Percentiles rank a stretch among this genome's conserved stretches.
phyloP scores from a whole-genome alignment of 2,888 invertebrate genomes.

The Hecatera dysodea region DNA sequence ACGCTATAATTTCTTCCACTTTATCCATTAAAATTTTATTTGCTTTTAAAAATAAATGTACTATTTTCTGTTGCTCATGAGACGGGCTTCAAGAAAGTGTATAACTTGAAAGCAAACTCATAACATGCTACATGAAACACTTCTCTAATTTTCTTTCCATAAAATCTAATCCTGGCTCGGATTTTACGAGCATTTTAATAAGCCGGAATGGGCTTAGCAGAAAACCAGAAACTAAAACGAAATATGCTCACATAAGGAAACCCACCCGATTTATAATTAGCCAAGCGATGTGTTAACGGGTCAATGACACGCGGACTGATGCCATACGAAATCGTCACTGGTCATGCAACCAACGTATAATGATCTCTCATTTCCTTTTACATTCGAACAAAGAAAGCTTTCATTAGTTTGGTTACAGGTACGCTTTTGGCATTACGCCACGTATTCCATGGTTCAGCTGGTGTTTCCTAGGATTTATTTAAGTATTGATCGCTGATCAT shows the following conservation, averaged over 20 bases:
- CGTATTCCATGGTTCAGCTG: conserved; percentile 65
- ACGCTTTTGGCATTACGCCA: conserved; percentile 79
- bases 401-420: conserved; percentile 69
- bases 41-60: conserved; percentile 23
- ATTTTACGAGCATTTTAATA: conserved; percentile 60
- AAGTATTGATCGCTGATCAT: conserved; percentile 55
- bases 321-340: conserved; percentile 78
- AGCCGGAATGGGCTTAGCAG: conserved; percentile 49
- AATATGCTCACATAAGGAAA: conserved; percentile 78
- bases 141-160: conserved; percentile 27
- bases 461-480: conserved; percentile 64
- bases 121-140: conserved; percentile 46
- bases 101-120: conserved; percentile 32
- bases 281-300: conserved; percentile 86
- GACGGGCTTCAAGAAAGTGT: conserved; percentile 1
- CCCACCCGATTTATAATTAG: conserved; percentile 85
- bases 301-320: conserved; percentile 85
- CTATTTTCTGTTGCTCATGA: conserved; percentile 5
- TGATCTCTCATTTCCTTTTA: conserved; percentile 66
- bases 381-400: conserved; percentile 61
- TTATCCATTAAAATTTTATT: conserved; percentile 22
- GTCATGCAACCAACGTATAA: conserved; percentile 66
- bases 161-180: conserved; percentile 52
- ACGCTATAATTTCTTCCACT: conserved; percentile 14
- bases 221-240: conserved; percentile 64